A percentile compares a stretch with the other conserved stretches of the same genome.
These are phyloP conservation scores for Cranoglanis bouderius DNA, from an alignment of 2,113 vertebrate genomes.

Conservation along the genomic window DNA sequence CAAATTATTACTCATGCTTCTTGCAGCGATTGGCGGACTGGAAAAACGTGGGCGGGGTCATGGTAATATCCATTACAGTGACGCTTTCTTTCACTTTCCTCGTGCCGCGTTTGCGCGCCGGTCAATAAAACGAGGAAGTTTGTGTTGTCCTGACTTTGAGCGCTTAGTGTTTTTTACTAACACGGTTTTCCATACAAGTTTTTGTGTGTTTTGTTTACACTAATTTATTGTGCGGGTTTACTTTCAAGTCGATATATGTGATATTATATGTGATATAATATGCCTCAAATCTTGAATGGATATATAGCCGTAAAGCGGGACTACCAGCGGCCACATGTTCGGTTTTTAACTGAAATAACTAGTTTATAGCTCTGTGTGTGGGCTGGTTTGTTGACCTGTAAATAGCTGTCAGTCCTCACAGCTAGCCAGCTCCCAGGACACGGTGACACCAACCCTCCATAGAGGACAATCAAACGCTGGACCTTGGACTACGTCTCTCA, in stretches of 20 bases:
- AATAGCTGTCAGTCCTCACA: slow-evolving; percentile 4
- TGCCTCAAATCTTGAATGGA: not conserved
- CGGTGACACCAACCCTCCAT: slow-evolving; percentile 24
- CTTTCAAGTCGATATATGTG: no score
- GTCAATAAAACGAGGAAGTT: not conserved
- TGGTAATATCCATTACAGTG: not conserved
- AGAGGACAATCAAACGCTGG: slow-evolving; percentile 1
- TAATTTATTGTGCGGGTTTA: not conserved
- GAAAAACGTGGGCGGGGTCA: not conserved
- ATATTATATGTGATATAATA: no score
- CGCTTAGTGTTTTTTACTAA: not conserved
- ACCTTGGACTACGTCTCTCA: not conserved
- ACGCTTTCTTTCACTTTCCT: not conserved
- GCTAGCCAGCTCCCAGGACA: slow-evolving; percentile 2
- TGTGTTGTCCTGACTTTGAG: not conserved
- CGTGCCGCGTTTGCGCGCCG: not conserved
- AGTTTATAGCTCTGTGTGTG: not conserved
- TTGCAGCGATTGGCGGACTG: not conserved
- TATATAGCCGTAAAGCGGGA: not conserved
- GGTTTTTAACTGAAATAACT: not conserved
- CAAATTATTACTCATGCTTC: not conserved
- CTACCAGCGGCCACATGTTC: not conserved
- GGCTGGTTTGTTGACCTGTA: not conserved
- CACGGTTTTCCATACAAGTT: not conserved
- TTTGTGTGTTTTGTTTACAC: not conserved